phyloP scores from a whole-genome alignment of 2,113 vertebrate genomes.

The Saguinus midas region DNA sequence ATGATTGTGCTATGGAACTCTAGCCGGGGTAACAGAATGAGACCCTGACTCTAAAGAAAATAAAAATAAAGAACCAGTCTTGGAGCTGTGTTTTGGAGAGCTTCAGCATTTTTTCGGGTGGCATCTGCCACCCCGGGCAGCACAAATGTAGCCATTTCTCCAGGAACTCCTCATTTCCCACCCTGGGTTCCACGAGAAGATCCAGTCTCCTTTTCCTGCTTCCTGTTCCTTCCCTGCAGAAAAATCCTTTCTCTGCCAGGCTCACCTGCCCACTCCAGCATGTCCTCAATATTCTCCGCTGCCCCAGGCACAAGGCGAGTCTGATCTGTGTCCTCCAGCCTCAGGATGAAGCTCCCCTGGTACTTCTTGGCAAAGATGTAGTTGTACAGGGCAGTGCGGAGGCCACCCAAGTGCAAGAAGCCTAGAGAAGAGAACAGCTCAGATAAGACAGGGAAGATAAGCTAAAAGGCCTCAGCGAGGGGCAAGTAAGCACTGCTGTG shows the following conservation, averaged over 20 bases:
- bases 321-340: constrained; percentile 96
- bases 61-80: no score
- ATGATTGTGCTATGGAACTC: no score
- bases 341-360: constrained; percentile 89
- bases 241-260: neutral
- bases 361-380: constrained; percentile 95
- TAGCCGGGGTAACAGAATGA: no score
- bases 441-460: neutral
- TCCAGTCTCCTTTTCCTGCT: neutral
- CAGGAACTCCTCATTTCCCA: neutral
- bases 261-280: constrained; percentile 95
- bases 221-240: neutral
- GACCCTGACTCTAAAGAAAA: no score
- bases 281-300: constrained; percentile 91
- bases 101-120: neutral
- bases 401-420: constrained; percentile 93
- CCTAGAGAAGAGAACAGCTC: constrained; percentile 81
- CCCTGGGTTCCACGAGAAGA: fast-evolving
- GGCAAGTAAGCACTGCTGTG: neutral
- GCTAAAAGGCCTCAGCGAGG: neutral
- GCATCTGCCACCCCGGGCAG: neutral
- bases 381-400: constrained; percentile 96
- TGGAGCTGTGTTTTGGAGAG: neutral
- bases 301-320: constrained; percentile 90
- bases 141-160: neutral